These are phyloP conservation scores for Acanthurus leucopareius DNA, from an alignment of 2,797 vertebrate genomes.

Conservation along the genomic window DNA sequence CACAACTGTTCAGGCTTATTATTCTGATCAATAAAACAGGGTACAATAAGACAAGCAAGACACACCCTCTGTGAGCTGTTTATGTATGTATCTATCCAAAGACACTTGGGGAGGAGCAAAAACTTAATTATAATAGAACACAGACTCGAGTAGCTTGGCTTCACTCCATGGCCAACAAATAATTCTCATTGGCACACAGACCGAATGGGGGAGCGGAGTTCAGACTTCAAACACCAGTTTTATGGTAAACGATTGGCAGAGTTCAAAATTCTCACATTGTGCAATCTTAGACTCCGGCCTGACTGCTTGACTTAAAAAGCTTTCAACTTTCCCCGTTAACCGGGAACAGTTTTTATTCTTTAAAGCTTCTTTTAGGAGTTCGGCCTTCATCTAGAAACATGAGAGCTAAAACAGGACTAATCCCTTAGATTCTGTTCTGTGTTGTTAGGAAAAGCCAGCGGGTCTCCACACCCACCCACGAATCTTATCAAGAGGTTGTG, in stretches of 20 bases:
- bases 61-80: conserved; percentile 42
- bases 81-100: conserved; percentile 50
- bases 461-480: conserved; percentile 14
- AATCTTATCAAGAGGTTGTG: conserved; percentile 32
- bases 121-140: conserved; percentile 76
- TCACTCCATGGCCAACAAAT: conserved; percentile 74
- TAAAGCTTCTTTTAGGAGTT: conserved; percentile 37
- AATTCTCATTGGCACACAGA: conserved; percentile 70
- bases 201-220: conserved; percentile 62
- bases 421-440: conserved; percentile 17
- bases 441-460: not conserved
- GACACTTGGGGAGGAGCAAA: conserved; percentile 64
- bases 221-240: conserved; percentile 79
- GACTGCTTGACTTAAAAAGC: conserved; percentile 54
- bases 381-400: conserved; percentile 22
- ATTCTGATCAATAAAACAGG: conserved; percentile 48
- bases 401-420: conserved; percentile 34
- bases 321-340: conserved; percentile 56
- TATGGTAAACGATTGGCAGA: conserved; percentile 78
- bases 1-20: conserved; percentile 29
- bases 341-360: conserved; percentile 47
- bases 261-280: conserved; percentile 74
- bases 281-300: conserved; percentile 61
- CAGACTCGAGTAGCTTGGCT: conserved; percentile 68
- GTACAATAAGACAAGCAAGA: conserved; percentile 32